These are phyloP conservation scores for Nysson spinosus DNA, from an alignment of 2,888 invertebrate species.

Conservation along the genomic window DNA sequence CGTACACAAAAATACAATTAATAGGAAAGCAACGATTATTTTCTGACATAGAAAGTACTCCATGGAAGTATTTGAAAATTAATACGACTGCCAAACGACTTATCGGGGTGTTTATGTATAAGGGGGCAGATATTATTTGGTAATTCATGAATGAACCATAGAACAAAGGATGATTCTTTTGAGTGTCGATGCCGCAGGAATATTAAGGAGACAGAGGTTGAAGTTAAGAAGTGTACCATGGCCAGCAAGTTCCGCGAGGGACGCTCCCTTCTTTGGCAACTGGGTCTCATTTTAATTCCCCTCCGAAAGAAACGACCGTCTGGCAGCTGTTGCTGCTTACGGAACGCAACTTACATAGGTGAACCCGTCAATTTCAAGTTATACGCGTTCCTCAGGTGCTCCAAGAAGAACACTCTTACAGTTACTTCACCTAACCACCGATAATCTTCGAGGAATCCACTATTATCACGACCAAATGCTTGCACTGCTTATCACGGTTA, in stretches of 20 bases:
- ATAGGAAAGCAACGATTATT: no score
- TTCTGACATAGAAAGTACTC: no score
- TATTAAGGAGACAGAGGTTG: slow-evolving; percentile 22
- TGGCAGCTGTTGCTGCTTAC: slow-evolving; percentile 61
- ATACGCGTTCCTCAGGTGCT: slow-evolving; percentile 32
- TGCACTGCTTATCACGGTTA: neutral
- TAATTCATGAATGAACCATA: neutral
- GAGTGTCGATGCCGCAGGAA: slow-evolving; percentile 15
- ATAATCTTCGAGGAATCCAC: slow-evolving; percentile 5
- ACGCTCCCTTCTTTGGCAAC: slow-evolving; percentile 64
- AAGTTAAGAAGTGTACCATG: slow-evolving; percentile 64
- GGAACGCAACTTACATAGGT: slow-evolving; percentile 13
- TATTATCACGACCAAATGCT: neutral
- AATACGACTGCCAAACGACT: no score
- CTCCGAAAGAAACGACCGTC: slow-evolving; percentile 52
- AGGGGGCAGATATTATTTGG: no score
- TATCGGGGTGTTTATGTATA: no score
- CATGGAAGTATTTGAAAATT: no score
- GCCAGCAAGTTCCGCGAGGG: slow-evolving; percentile 61
- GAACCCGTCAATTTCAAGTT: slow-evolving; percentile 8
- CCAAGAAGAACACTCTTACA: slow-evolving; percentile 1
- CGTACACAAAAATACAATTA: no score
- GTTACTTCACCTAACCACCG: slow-evolving; percentile 12
- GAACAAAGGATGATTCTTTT: slow-evolving; percentile 2
- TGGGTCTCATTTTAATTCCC: slow-evolving; percentile 61